phyloP scores from a whole-genome alignment of 2,888 invertebrate species.

The Philereme transversata region DNA sequence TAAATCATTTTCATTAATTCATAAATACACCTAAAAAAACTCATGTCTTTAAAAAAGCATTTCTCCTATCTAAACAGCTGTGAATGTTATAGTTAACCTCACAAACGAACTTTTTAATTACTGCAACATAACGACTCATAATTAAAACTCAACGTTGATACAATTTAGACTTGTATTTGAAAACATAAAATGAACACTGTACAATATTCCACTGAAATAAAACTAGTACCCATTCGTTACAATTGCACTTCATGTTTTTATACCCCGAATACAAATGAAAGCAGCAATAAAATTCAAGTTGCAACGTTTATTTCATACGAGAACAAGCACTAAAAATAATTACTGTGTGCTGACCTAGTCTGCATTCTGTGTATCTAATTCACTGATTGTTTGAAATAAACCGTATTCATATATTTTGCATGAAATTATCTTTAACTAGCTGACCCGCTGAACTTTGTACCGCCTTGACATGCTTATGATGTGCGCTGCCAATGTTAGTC shows the following conservation, averaged over 20 bases:
- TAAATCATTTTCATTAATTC: too few relatives aligned
- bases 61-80: too few relatives aligned
- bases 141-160: background rate
- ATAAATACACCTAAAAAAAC: too few relatives aligned
- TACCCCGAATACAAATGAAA: slow-evolving; percentile 10
- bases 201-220: slow-evolving; percentile 10
- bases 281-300: slow-evolving; percentile 11
- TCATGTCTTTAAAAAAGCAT: too few relatives aligned
- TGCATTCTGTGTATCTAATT: background rate
- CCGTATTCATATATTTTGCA: background rate
- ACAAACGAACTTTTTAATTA: too few relatives aligned
- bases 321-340: slow-evolving; percentile 8
- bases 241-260: slow-evolving; percentile 14
- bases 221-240: slow-evolving; percentile 6
- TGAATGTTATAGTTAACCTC: too few relatives aligned
- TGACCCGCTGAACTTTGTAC: too few relatives aligned
- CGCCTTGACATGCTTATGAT: too few relatives aligned
- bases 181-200: slow-evolving; percentile 1
- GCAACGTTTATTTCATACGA: slow-evolving; percentile 7
- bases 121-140: too few relatives aligned
- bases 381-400: background rate
- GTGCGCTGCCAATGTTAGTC: too few relatives aligned
- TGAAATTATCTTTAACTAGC: too few relatives aligned
- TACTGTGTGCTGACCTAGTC: slow-evolving; percentile 1
- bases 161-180: background rate